Percentiles rank a stretch among this genome's conserved stretches.
These are phyloP conservation scores for Lepus townsendii DNA, from an alignment of 2,797 vertebrate species.

Conservation along the genomic window DNA sequence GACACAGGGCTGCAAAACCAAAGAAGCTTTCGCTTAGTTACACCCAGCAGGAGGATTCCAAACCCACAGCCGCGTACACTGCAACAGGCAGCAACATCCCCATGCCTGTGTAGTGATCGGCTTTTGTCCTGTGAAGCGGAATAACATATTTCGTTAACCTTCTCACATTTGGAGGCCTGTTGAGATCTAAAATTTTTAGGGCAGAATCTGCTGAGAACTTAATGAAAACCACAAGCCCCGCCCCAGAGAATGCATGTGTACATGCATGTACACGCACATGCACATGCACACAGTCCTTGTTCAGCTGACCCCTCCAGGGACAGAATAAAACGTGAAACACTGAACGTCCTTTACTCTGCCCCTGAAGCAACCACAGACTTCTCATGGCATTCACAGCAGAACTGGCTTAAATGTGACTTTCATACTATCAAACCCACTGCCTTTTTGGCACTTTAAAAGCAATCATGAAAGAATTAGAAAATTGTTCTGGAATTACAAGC, in stretches of 20 bases:
- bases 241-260: not conserved
- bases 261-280: not conserved
- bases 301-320: slow-evolving; percentile 6
- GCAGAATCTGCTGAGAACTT: not conserved
- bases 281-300: not conserved
- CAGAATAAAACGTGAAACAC: slow-evolving; percentile 28
- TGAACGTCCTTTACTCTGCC: slow-evolving; percentile 48
- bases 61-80: not conserved
- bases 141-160: not conserved
- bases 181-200: slow-evolving; percentile 21
- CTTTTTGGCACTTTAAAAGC: slow-evolving; percentile 48
- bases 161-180: slow-evolving; percentile 28
- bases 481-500: slow-evolving; percentile 25
- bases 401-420: not conserved
- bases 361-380: slow-evolving; percentile 6
- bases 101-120: not conserved
- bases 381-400: not conserved
- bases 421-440: not conserved
- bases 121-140: slow-evolving; percentile 42
- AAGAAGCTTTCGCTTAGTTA: not conserved
- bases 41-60: not conserved
- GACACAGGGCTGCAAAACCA: slow-evolving; percentile 35
- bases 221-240: not conserved
- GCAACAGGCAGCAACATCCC: not conserved
- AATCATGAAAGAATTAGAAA: slow-evolving; percentile 28